phyloP scores from a whole-genome alignment of 1,140 invertebrate genomes.

The Zophobas atratus region DNA sequence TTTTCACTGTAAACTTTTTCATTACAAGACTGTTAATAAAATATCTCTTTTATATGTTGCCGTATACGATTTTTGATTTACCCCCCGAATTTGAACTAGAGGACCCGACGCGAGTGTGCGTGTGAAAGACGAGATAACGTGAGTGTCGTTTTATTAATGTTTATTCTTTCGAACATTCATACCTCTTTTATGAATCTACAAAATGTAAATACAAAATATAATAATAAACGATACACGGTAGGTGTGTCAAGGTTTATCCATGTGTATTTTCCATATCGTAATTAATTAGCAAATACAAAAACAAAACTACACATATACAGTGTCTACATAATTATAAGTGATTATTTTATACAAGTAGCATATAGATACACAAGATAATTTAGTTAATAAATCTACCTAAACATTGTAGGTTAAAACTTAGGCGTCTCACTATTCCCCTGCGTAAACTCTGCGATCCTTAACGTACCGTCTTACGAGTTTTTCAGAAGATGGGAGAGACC shows the following conservation, averaged over 20 bases:
- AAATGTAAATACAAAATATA: conserved; percentile 50
- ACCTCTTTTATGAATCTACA: conserved; percentile 48
- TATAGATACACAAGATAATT: conserved; percentile 68
- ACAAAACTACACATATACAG: conserved; percentile 69
- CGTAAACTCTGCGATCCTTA: conserved; percentile 63
- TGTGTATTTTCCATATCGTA: conserved; percentile 64
- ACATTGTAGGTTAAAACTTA: conserved; percentile 51
- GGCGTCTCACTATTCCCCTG: conserved; percentile 40
- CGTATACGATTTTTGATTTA: conserved; percentile 19
- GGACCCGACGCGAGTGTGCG: no score
- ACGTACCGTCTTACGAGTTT: conserved; percentile 63
- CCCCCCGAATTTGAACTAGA: not conserved
- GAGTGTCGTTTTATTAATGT: conserved; percentile 38
- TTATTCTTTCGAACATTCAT: conserved; percentile 46
- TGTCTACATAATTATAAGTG: conserved; percentile 65
- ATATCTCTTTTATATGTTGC: conserved; percentile 50
- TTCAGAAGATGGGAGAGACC: conserved; percentile 31
- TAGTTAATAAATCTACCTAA: conserved; percentile 65
- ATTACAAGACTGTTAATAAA: conserved; percentile 50
- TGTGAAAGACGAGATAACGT: not conserved
- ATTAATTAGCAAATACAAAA: conserved; percentile 68
- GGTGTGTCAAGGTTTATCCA: conserved; percentile 59
- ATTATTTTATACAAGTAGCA: conserved; percentile 67
- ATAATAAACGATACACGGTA: conserved; percentile 45
- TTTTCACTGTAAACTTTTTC: conserved; percentile 46